Conservation (phyloP, 1,140 invertebrate species). For the Cotesia vestalis region DNA sequence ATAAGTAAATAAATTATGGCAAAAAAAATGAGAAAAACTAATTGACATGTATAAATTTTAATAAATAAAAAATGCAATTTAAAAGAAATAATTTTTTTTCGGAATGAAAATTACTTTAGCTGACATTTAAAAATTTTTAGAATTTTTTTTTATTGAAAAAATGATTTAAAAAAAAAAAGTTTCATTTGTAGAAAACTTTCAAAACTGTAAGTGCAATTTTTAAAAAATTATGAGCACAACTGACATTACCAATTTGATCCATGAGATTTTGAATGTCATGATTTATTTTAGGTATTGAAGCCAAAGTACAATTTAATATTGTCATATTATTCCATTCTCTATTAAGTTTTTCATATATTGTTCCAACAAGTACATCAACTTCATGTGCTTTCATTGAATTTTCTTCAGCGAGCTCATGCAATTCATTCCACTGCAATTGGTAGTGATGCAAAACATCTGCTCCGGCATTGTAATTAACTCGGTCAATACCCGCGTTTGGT, state of each 20-base stretch:
- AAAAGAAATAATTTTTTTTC: no score
- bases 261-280: constrained; percentile 69
- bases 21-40: no score
- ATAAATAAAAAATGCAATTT: no score
- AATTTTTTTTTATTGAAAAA: no score
- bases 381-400: constrained; percentile 70
- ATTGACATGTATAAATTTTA: background rate
- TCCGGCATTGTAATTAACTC: constrained; percentile 69
- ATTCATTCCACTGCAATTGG: constrained; percentile 72
- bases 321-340: constrained; percentile 67
- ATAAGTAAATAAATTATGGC: no score
- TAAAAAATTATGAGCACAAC: background rate
- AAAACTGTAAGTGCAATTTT: no score
- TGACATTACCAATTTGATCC: constrained; percentile 67
- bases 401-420: constrained; percentile 72
- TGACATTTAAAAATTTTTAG: no score
- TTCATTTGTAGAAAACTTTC: no score
- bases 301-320: constrained; percentile 66
- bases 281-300: constrained; percentile 69
- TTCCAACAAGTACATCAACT: constrained; percentile 68
- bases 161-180: no score
- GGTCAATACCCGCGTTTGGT: constrained; percentile 40
- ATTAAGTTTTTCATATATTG: constrained; percentile 67
- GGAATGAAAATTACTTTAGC: no score
- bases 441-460: constrained; percentile 71